Base-by-base conservation (phyloP, 2,113 vertebrate genomes). In the Eulacestoma nigropectus region DNA sequence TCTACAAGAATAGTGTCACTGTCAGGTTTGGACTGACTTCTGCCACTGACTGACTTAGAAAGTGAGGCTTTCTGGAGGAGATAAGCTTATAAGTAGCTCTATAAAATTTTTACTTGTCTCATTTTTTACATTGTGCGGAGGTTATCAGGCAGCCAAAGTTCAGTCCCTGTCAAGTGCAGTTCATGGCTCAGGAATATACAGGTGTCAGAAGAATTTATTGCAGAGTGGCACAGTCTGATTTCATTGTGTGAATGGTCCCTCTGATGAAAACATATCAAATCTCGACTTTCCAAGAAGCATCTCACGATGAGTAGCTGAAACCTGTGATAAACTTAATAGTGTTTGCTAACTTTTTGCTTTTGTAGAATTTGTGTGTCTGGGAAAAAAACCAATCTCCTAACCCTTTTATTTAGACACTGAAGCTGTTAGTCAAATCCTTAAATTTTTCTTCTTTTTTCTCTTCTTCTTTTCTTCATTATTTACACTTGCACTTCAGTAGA, bases 91-190 rank as follows among this genome's bases (percentile, higher is more conserved):
- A 91, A 96, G 72, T 59, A 91, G 81, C 33, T 94, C 56, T 59
- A 68, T 89, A 94, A 91, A 87, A 93, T 87, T 92, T 75, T 73
- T 75, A 39, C 76, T 90, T 87, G 50, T 81, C 88, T 90, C 83
- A 67, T 96, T 90, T 81, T 68, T 93, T 41, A 32, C 44, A 82
- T 78, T 95, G 69, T 92, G 37, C 2, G 1, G 50, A 90, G 92
- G 93, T 95, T 97, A 96, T 97, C 95, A 89, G 76, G 8, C 85
- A 93, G 68, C 19, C 64, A 87, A 92, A 93, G 90, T 84, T 95
- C 96, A 94, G 76, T 75, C 73, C 73, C 49, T 78, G 50, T 89
- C 37, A 86, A 90, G 49, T 42, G 47, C 68, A 75, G 79, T 87
- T 96, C 79, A 56, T 4, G 15, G 79, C 79, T 86, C 33, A 74